These are phyloP conservation scores for Polia nebulosa DNA, from an alignment of 2,888 invertebrate genomes.

Conservation along the genomic window DNA sequence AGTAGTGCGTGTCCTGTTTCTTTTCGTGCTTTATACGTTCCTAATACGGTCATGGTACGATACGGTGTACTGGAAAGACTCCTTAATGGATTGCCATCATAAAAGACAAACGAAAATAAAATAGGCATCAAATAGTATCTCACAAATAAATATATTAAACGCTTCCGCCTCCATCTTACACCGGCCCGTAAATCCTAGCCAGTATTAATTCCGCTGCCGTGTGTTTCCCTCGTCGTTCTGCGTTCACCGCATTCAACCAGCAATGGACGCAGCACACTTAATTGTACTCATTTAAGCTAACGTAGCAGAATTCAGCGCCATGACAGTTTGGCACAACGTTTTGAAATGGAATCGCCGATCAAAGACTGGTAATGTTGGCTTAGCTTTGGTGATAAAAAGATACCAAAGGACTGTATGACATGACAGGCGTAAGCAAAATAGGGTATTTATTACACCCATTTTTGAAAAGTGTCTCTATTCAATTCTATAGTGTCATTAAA, in stretches of 20 bases:
- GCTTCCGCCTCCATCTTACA: neutral
- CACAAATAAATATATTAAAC: neutral
- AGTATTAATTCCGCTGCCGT: constrained; percentile 52
- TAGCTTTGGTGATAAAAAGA: neutral
- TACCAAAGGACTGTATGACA: neutral
- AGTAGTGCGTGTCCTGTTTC: too few species aligned
- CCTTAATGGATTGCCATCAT: too few species aligned
- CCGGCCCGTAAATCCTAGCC: constrained; percentile 34
- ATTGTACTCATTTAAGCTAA: constrained; percentile 48
- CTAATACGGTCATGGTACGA: too few species aligned
- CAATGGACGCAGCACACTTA: constrained; percentile 47
- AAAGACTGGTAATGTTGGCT: constrained; percentile 28
- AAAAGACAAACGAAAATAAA: too few species aligned
- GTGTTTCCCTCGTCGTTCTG: constrained; percentile 22
- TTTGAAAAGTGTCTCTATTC: too few species aligned
- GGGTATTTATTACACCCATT: too few species aligned
- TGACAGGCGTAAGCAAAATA: too few species aligned
- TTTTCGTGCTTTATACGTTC: too few species aligned
- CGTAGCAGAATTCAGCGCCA: constrained; percentile 7
- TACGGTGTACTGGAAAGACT: too few species aligned
- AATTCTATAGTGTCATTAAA: too few species aligned
- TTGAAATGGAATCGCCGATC: constrained; percentile 44
- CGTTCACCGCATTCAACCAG: constrained; percentile 35
- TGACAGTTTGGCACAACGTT: constrained; percentile 28
- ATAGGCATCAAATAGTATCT: neutral